Evolutionary conservation across 53 echinoderm and acorn worm genomes (phyloP), one percentile per base, ranked within the genome.

Genomic region (Patiria pectinifera): DNA sequence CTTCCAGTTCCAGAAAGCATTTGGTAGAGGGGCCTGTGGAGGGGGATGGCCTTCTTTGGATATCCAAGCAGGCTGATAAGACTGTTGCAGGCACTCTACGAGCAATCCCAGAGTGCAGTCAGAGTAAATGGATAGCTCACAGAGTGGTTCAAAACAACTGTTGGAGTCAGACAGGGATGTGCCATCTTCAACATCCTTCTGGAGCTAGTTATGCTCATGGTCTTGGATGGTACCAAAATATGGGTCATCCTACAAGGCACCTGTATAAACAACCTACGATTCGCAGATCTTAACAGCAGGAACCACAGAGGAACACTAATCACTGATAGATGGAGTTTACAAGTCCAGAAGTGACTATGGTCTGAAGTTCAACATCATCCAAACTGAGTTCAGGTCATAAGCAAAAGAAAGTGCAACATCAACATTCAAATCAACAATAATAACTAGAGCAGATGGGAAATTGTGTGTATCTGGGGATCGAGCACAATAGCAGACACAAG

Each of bases 141-240:
- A 70, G 5, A 21, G 16, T 19, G 16, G 11, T 70, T 15, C 70
- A 70, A 15, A 4, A 70, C 70, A 21, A 21, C 21, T 19, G 70
- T 70, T 70, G 70, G 70, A 12, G 19, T 70, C 21, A 21, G 84
- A 16, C 84, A 91, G 35, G 84, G 84, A 4, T 91, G 83, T 83
- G 76, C 74, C 53, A 15, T 91, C 19, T 91, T 91, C 53, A 91
- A 91, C 74, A 91, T 91, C 2, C 84, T 91, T 11, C 72, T 91
- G 47, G 91, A 91, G 69, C 16, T 91, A 71, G 91, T 84, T 46
- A 78, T 78, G 78, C 45, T 45, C 26, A 44, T 43, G 26, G 61
- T 47, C 21, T 8, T 61, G 22, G 26, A 83, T 59, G 83, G 59
- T 47, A 83, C 83, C 83, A 9, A 59, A 23, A 8, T 83, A 26